Evolutionary conservation across 2,113 vertebrate genomes (phyloP).

Genomic region (Apistogramma diplotaenia): DNA sequence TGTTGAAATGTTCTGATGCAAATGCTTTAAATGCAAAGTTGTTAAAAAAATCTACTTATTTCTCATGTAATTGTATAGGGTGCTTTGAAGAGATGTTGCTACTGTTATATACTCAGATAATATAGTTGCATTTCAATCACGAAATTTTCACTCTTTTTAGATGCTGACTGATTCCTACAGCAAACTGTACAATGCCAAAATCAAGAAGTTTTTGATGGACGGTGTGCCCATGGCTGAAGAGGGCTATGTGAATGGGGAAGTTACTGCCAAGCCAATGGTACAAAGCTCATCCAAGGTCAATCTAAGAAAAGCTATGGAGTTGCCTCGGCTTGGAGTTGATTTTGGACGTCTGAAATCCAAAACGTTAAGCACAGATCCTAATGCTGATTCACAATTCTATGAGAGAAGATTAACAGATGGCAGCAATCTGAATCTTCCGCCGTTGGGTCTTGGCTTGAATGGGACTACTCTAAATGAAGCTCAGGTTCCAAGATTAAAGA

Average conservation of each 20-base stretch:
- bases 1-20: neutral
- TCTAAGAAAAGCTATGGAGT: slow-evolving; percentile 8
- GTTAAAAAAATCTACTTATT: neutral
- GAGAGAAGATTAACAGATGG: slow-evolving; percentile 6
- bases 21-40: neutral
- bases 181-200: slow-evolving; percentile 75
- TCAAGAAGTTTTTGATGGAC: slow-evolving; percentile 72
- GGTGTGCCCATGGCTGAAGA: neutral
- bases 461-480: neutral
- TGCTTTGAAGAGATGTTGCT: neutral
- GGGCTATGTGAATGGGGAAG: neutral
- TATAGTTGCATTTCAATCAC: neutral
- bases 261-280: neutral
- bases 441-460: slow-evolving; percentile 5
- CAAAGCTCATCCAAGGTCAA: slow-evolving; percentile 16
- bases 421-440: slow-evolving; percentile 63
- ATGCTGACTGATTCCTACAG: slow-evolving; percentile 74
- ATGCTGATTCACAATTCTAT: neutral
- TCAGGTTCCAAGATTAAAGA: slow-evolving; percentile 7
- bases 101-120: neutral
- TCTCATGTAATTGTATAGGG: neutral
- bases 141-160: slow-evolving; percentile 54
- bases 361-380: neutral
- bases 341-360: slow-evolving; percentile 61
- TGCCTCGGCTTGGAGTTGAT: slow-evolving; percentile 67